Evolutionary conservation across 2,113 vertebrate genomes (phyloP).

Genomic region (Rhadina sibilatrix): DNA sequence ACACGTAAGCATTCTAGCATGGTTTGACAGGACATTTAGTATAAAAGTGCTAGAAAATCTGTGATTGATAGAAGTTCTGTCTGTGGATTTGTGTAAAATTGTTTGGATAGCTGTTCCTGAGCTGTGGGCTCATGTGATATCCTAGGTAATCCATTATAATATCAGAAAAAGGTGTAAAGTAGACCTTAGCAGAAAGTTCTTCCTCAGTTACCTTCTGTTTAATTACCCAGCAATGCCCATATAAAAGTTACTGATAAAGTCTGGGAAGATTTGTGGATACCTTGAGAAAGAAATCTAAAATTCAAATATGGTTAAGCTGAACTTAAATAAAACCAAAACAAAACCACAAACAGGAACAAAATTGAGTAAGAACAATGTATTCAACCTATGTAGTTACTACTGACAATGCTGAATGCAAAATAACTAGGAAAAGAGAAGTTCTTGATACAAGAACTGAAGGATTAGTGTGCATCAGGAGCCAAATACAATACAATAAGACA

Average conservation of each 20-base stretch:
- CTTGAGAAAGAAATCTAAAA: not conserved
- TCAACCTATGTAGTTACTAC: not conserved
- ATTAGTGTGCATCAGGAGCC: not conserved
- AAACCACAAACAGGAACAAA: not conserved
- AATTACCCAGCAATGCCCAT: not conserved
- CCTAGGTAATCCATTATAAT: not conserved
- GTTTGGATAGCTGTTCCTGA: not conserved
- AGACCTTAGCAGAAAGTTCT: not conserved
- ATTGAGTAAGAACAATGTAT: not conserved
- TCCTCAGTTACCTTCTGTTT: not conserved
- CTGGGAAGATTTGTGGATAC: not conserved
- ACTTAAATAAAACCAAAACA: not conserved
- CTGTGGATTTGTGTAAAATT: not conserved
- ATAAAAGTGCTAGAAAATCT: not conserved
- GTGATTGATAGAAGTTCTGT: not conserved
- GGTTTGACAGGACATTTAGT: not conserved
- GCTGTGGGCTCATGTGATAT: not conserved
- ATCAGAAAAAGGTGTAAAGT: not conserved
- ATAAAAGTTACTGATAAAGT: not conserved
- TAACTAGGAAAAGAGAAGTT: not conserved
- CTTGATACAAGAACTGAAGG: not conserved
- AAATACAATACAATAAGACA: not conserved
- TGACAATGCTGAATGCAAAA: not conserved
- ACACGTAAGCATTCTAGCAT: not conserved
- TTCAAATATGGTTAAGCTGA: not conserved